phyloP scores from a whole-genome alignment of 2,888 invertebrate species.

The Tetropium fuscum region DNA sequence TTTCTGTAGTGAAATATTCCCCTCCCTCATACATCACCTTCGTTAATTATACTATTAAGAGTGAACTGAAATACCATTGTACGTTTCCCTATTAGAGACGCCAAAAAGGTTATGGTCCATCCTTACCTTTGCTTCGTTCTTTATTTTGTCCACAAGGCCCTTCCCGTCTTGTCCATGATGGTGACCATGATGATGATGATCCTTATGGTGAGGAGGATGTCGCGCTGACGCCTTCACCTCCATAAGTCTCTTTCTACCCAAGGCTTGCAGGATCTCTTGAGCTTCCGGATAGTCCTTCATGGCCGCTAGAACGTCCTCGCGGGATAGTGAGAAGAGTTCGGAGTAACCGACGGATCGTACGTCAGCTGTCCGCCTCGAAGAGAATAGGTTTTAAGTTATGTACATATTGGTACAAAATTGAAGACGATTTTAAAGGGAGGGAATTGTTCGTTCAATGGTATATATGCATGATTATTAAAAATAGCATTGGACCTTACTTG shows the following conservation, averaged over 20 bases:
- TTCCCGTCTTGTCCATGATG: constrained; percentile 63
- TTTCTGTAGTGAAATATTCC: too few species aligned
- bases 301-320: constrained; percentile 93
- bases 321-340: constrained; percentile 91
- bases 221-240: constrained; percentile 74
- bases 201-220: constrained; percentile 56
- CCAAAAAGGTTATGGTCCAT: background rate
- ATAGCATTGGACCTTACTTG: too few species aligned
- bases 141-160: constrained; percentile 84
- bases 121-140: constrained; percentile 80
- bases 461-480: too few species aligned
- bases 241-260: constrained; percentile 87
- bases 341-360: constrained; percentile 97
- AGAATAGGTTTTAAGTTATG: too few species aligned
- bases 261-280: constrained; percentile 90
- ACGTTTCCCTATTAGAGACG: too few species aligned
- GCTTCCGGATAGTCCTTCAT: constrained; percentile 99
- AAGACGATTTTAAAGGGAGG: too few species aligned
- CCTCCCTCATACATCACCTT: too few species aligned
- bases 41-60: too few species aligned
- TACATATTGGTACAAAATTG: too few species aligned
- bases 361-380: constrained; percentile 90
- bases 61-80: too few species aligned
- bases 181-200: constrained; percentile 52
- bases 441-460: too few species aligned